A percentile compares a stretch with the other conserved stretches of the same genome.
Evolutionary conservation across 2,797 vertebrate genomes (phyloP).

Genomic region (Pempheris klunzingeri): DNA sequence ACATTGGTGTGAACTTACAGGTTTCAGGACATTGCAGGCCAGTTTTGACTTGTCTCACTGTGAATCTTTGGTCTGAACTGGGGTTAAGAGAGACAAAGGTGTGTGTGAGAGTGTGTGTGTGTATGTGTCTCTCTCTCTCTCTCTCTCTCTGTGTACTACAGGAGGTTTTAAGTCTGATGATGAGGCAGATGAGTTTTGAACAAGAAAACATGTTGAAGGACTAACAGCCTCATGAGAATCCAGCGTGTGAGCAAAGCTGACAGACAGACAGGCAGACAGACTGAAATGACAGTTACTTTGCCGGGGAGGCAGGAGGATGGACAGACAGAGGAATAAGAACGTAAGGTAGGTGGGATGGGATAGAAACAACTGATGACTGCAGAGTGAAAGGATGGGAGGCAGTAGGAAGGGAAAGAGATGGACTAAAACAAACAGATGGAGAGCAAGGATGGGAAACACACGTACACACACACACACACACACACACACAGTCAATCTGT

Average conservation of each 20-base stretch:
- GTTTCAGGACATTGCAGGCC: too few species aligned
- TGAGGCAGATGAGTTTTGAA: slow-evolving; percentile 39
- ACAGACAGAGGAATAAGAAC: slow-evolving; percentile 14
- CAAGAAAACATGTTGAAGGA: slow-evolving; percentile 35
- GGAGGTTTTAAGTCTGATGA: slow-evolving; percentile 46
- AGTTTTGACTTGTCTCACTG: too few species aligned
- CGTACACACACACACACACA: slow-evolving; percentile 3
- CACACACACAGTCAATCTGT: slow-evolving; percentile 15
- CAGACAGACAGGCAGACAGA: slow-evolving; percentile 8
- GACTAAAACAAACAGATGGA: slow-evolving; percentile 38
- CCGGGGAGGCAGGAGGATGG: neutral
- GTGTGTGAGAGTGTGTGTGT: slow-evolving; percentile 2
- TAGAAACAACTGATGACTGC: slow-evolving; percentile 37
- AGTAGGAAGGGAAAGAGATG: neutral
- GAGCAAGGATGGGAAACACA: slow-evolving; percentile 18
- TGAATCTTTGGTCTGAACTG: neutral
- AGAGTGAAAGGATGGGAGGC: slow-evolving; percentile 26
- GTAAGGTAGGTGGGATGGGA: slow-evolving; percentile 21
- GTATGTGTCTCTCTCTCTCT: neutral
- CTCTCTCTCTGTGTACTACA: slow-evolving; percentile 12
- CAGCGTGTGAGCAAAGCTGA: slow-evolving; percentile 14
- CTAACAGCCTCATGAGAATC: slow-evolving; percentile 50
- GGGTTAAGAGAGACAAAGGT: neutral
- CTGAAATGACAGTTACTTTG: slow-evolving; percentile 39
- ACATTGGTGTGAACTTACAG: too few species aligned